Base-by-base conservation (phyloP, 2,113 vertebrate genomes). In the Bujurquina vittata region DNA sequence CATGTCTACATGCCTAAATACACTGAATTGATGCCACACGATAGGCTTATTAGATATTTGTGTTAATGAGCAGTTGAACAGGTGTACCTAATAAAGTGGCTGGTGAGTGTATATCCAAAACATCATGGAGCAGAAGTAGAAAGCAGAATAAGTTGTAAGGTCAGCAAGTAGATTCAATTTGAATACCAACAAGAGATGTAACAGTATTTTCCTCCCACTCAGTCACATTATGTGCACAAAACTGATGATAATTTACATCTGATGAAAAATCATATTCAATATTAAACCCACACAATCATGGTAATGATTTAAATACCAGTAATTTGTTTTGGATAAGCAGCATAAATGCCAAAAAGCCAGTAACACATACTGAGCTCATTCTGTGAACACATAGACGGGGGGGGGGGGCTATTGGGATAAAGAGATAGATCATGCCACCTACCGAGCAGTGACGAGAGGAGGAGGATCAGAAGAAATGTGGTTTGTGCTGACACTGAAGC, bases 351-450 rank as follows among this genome's bases (percentile, higher is more conserved):
- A 60, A 20, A 57, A 54, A 17, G 54, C 22, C 22, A 17, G 26
- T 23, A 20, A 29, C 10, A 40, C 40, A 46, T 10, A 26, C 43
- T 33, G 9, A 57, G 12, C 49, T 65, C 2, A 59, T 22, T 12
- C 5, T 26, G 23, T 26, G 3, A 65, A 61, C 7, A 52, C 55
- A 72, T 12, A 61, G 8, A 40, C 2, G 54, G n/a, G n/a, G 22
- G 18, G 5, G 9, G 23, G 49, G 15, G 23, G 5, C 22, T 63
- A 37, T 65, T 26, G 2, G 2, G 5, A 26, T 5, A 22, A 14
- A 26, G 3, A 23, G 22, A 60, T 15, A 35, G 22, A 73, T 33
- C 35, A 69, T n/a, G 11, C 15, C 59, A 88, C 90, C 18, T 88
- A 88, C 88, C 65, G 3, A 29, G 56, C 57, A 33, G 23, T 3